Evolutionary conservation across 2,797 vertebrate genomes (phyloP), one percentile per base, ranked within the genome.

Genomic region (Acanthopagrus latus): DNA sequence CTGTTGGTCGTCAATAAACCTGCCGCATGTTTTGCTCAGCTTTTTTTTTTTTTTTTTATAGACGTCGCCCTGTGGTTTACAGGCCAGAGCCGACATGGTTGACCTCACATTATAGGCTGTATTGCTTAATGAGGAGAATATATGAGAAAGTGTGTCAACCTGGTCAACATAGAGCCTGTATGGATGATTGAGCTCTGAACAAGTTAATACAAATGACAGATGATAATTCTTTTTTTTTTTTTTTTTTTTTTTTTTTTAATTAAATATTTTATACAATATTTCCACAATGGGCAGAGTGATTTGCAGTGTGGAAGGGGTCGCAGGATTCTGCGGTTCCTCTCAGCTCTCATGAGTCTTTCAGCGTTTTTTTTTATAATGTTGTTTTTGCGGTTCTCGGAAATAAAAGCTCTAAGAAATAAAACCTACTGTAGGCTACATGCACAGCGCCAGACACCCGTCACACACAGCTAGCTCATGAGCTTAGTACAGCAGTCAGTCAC

Each of bases 121-220:
- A 74, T 38, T 57, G 73, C 23, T 64, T 71, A 74, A 83, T 73
- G 52, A 83, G 38, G 46, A 55, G 41, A 56, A 64, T 62, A 47
- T 76, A 25, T 64, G 33, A 72, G 56, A 2, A 27, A 60, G 60
- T 72, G 68, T 50, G 44, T 23, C 63, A 68, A 50, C 16, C 38
- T 48, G 47, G 51, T 76, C 41, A 68, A 69, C 72, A 76, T 74
- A 64, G 51, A 62, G 33, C 50, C 52, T 54, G 67, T 73, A 48
- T 10, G 44, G 51, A 44, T 16, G 11, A 11, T 33, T 29, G 4
- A 18, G 64, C 43, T 55, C 17, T 71, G 8, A 21, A 13, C 23
- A 27, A 33, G 41, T 50, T 17, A 67, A 67, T 46, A 7, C 18
- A 18, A 63, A 29, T 25, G 33, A 74, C 16, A 41, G 23, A 43